phyloP scores from a whole-genome alignment of 2,888 invertebrate species.

The Tricholauxania praeusta region DNA sequence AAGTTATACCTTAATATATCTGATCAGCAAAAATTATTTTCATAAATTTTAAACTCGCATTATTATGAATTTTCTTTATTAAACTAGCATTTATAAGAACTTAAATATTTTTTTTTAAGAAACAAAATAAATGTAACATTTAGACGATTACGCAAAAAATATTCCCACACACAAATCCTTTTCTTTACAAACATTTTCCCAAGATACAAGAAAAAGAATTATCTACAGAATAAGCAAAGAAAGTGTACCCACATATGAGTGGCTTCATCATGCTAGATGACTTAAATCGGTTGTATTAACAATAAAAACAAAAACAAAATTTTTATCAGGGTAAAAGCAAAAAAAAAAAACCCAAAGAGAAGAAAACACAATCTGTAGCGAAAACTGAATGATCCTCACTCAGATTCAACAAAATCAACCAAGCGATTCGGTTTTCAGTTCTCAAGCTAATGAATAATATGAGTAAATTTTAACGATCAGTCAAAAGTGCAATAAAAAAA shows the following conservation, averaged over 20 bases:
- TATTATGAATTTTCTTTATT: too few species aligned
- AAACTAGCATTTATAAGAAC: too few species aligned
- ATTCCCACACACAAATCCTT: conserved; percentile 15
- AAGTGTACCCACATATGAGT: conserved; percentile 23
- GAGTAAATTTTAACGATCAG: conserved; percentile 52
- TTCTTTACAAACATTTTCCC: neutral
- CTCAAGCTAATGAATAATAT: conserved; percentile 7
- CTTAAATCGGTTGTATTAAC: neutral
- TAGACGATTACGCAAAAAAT: neutral
- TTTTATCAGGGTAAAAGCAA: neutral
- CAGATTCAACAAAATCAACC: conserved; percentile 19
- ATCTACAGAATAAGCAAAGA: neutral
- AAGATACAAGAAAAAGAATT: conserved; percentile 2
- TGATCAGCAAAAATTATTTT: too few species aligned
- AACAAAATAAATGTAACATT: too few species aligned
- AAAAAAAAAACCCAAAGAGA: neutral
- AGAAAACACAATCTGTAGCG: conserved; percentile 17
- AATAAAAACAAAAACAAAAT: conserved; percentile 14
- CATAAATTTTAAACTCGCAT: too few species aligned
- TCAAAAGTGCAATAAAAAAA: conserved; percentile 44
- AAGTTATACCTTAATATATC: too few species aligned
- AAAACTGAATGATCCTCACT: neutral
- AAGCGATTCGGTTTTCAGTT: conserved; percentile 13
- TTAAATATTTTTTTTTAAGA: too few species aligned
- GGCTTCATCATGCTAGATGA: neutral